Evolutionary conservation across 2,113 vertebrate genomes (phyloP).

Genomic region (Sclerurus mexicanus): DNA sequence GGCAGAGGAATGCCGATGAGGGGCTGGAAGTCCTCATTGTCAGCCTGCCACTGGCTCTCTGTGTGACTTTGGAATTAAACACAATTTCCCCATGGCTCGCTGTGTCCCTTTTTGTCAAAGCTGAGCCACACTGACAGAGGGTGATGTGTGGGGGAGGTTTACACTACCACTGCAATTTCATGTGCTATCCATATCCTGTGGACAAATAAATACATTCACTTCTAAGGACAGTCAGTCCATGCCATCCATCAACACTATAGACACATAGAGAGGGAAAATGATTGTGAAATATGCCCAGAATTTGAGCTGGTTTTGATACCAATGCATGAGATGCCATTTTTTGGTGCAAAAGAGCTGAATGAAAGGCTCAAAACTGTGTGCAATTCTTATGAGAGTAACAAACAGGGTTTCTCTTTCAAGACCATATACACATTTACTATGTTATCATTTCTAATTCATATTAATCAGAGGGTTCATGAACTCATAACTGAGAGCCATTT

Average conservation of each 20-base stretch:
- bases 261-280: conserved; percentile 44
- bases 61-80: conserved; percentile 69
- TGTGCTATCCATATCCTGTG: conserved; percentile 60
- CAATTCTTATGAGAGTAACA: conserved; percentile 3
- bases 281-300: conserved; percentile 48
- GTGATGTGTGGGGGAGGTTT: conserved; percentile 70
- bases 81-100: conserved; percentile 62
- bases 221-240: conserved; percentile 60
- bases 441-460: conserved; percentile 59
- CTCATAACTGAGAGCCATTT: conserved; percentile 36
- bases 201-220: conserved; percentile 69
- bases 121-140: conserved; percentile 63
- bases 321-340: conserved; percentile 1
- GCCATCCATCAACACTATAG: conserved; percentile 63
- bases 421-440: conserved; percentile 29
- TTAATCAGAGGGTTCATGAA: conserved; percentile 56
- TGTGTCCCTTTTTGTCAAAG: conserved; percentile 69
- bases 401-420: conserved; percentile 19
- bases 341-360: conserved; percentile 8
- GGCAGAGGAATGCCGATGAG: conserved; percentile 44
- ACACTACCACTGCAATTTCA: conserved; percentile 60
- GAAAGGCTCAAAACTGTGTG: not conserved
- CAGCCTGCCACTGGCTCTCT: conserved; percentile 58
- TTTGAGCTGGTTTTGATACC: conserved; percentile 5
- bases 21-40: conserved; percentile 56